Base-by-base conservation (phyloP, 2,113 vertebrate genomes). In the Oryzias curvinotus region DNA sequence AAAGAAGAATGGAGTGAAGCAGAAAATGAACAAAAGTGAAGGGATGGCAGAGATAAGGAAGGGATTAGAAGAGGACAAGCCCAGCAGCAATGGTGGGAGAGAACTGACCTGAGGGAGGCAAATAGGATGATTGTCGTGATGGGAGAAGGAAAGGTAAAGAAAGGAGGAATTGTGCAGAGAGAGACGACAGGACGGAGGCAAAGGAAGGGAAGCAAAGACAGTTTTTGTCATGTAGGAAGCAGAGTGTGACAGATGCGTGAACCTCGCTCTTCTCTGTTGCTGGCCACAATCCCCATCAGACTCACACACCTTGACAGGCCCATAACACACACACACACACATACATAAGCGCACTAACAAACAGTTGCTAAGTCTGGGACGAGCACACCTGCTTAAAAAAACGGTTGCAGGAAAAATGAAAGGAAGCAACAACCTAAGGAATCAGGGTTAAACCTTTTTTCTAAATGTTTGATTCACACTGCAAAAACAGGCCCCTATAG, bases 371-470 rank as follows among this genome's bases (percentile, higher is more conserved):
- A 62, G 42, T 28, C 67, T 41, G 43, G 52, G 10, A 60, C 52
- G 62, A 28, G 47, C 55, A 23, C 52, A 43, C 55, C 54, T 46
- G 50, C 5, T 53, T 19, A 60, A 12, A 44, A 44, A 41, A 57
- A 58, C 70, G 71, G 71, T 67, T 75, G 73, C 73, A 14, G 76
- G 49, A 44, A 62, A 76, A 73, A 73, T 73, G 50, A 79, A 85
- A 84, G 81, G 77, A 85, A 85, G 77, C 75, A 84, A 88, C 75
- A 80, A 79, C 68, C 75, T 68, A 17, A 60, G 66, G 75, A 67
- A 79, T 74, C 16, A 12, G 36, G 36, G 36, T 13, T 36, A 36
- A 36, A 36, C 1, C 3, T 13, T 0, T 7, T 13, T 13, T 10
- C 26, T 23, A 23, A 6, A 28, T 28, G 5, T 28, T 6, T 2